Percentiles rank a stretch among this genome's conserved stretches.
phyloP scores from a whole-genome alignment of 2,888 invertebrate genomes.

The Drosophila bunnanda region DNA sequence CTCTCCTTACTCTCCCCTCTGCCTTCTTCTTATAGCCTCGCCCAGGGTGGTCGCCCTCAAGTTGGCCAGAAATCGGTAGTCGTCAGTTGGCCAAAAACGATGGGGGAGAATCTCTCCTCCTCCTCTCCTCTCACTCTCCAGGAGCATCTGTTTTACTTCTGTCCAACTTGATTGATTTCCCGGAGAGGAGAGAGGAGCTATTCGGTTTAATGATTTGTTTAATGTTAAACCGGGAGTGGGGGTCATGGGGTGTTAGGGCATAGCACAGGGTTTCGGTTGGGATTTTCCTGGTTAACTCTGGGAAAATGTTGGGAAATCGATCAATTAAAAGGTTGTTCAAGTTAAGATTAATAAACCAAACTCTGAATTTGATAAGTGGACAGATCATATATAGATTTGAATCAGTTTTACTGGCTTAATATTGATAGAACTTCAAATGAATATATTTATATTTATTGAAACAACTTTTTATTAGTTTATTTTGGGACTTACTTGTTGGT shows the following conservation, averaged over 20 bases:
- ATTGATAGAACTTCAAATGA: too few species aligned
- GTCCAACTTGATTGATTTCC: constrained; percentile 65
- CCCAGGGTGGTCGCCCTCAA: constrained; percentile 68
- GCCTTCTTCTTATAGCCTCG: constrained; percentile 32
- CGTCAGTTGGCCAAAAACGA: constrained; percentile 33
- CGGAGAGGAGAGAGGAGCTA: constrained; percentile 22
- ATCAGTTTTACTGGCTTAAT: too few species aligned
- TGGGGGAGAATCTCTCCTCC: not conserved
- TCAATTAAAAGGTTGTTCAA: constrained; percentile 10
- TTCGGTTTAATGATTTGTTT: constrained; percentile 56
- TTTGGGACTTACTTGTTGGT: too few species aligned
- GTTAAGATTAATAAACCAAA: constrained; percentile 1
- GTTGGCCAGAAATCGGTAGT: constrained; percentile 42
- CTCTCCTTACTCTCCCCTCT: not conserved
- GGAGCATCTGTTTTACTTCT: constrained; percentile 46
- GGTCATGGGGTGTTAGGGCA: constrained; percentile 26
- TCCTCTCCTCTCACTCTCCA: not conserved
- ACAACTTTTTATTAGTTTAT: too few species aligned
- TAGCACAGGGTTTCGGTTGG: constrained; percentile 8
- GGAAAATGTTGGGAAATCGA: constrained; percentile 22
- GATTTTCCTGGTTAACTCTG: constrained; percentile 1
- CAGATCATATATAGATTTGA: not conserved
- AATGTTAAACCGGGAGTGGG: constrained; percentile 44
- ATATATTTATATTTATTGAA: too few species aligned
- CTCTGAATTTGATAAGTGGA: not conserved